Evolutionary conservation across 2,113 vertebrate species (phyloP).

Genomic region (Thinocorus orbignyianus): DNA sequence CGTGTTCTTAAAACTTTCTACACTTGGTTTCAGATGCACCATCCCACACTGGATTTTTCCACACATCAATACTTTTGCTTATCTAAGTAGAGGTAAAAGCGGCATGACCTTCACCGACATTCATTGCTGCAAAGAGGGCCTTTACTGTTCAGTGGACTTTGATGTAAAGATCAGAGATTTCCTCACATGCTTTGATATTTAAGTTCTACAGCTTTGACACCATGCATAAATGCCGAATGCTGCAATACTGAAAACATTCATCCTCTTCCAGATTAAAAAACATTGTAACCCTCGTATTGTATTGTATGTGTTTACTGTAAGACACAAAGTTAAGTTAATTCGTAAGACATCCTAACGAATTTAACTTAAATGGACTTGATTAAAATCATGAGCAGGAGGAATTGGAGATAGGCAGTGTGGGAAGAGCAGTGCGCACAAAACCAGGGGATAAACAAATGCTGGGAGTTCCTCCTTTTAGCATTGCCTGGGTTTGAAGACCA

Average conservation of each 20-base stretch:
- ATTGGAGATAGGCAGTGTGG: not conserved
- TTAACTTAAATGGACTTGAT: not conserved
- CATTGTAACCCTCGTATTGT: not conserved
- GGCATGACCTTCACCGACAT: constrained; percentile 23
- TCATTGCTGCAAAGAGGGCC: not conserved
- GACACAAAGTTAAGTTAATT: not conserved
- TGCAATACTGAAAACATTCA: not conserved
- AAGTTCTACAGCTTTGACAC: not conserved
- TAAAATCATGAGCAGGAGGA: not conserved
- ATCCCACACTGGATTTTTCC: not conserved
- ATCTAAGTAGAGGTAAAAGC: constrained; percentile 1
- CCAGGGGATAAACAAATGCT: not conserved
- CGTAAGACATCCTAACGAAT: not conserved
- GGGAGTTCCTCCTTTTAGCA: not conserved
- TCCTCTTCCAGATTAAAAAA: not conserved
- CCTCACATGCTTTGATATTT: constrained; percentile 45
- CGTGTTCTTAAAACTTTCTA: not conserved
- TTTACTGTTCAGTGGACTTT: constrained; percentile 36
- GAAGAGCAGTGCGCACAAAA: not conserved
- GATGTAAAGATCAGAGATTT: constrained; percentile 62
- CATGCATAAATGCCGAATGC: not conserved
- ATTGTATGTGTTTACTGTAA: not conserved
- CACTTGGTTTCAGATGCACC: not conserved
- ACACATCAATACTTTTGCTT: not conserved
- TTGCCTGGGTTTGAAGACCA: not conserved